Percentiles rank a stretch among this genome's conserved stretches.
Evolutionary conservation across 2,888 invertebrate genomes (phyloP).

Genomic region (Norana najaformis): DNA sequence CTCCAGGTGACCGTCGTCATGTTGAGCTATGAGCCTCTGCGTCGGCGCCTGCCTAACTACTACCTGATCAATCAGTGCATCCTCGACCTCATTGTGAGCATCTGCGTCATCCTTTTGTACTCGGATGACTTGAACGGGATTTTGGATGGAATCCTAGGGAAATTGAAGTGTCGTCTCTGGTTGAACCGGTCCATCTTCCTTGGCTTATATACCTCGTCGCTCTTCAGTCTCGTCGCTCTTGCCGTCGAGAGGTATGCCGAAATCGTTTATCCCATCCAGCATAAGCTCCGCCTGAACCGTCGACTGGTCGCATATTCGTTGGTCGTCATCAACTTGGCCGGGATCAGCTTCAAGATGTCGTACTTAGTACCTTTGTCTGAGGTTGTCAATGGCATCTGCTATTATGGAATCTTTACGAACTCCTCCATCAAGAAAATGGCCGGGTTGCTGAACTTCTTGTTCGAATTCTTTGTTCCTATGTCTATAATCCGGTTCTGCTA

Average conservation of each 20-base stretch:
- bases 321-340: neutral
- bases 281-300: neutral
- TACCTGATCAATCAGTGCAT: slow-evolving; percentile 9
- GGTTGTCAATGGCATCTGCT: neutral
- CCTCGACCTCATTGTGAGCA: neutral
- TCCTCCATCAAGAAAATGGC: neutral
- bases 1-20: neutral
- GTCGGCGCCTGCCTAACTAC: neutral
- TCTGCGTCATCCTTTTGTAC: neutral
- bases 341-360: neutral
- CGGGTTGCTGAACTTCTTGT: neutral
- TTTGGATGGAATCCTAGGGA: neutral
- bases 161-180: neutral
- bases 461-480: slow-evolving; percentile 1
- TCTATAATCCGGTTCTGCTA: neutral
- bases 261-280: neutral
- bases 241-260: neutral
- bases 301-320: neutral
- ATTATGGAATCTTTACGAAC: neutral
- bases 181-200: neutral
- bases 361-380: neutral
- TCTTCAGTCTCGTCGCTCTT: neutral
- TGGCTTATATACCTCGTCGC: neutral
- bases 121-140: neutral
- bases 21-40: neutral